These are phyloP conservation scores for Miichthys miiuy DNA, from an alignment of 2,797 vertebrate species.

Conservation along the genomic window DNA sequence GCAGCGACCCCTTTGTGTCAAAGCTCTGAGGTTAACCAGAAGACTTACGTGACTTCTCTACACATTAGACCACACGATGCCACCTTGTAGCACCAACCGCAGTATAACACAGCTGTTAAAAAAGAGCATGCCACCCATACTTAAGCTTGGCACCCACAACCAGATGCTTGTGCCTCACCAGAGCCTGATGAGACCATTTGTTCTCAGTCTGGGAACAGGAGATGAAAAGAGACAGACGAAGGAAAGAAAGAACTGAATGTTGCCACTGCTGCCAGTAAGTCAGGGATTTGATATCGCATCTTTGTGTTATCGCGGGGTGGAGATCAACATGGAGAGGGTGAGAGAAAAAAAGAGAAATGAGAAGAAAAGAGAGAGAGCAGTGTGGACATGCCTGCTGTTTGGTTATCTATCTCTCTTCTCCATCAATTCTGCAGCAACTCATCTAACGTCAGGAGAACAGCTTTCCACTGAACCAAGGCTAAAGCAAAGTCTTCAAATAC, in stretches of 20 bases:
- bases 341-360: conserved; percentile 12
- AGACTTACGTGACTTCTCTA: conserved; percentile 48
- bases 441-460: conserved; percentile 54
- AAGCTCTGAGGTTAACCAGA: conserved; percentile 60
- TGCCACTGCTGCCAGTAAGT: conserved; percentile 60
- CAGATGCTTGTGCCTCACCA: conserved; percentile 41
- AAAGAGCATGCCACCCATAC: conserved; percentile 64
- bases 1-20: conserved; percentile 28
- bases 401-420: conserved; percentile 63
- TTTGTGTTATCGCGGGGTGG: conserved; percentile 68
- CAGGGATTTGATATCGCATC: conserved; percentile 73
- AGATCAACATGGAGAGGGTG: conserved; percentile 52
- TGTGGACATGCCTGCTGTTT: conserved; percentile 69
- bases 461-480: conserved; percentile 60
- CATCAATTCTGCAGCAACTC: conserved; percentile 64
- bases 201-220: conserved; percentile 59
- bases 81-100: conserved; percentile 57
- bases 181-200: conserved; percentile 68
- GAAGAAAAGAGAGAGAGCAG: conserved; percentile 49
- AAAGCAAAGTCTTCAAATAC: conserved; percentile 42
- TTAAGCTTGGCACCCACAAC: conserved; percentile 59
- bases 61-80: conserved; percentile 48
- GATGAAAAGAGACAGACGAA: conserved; percentile 55
- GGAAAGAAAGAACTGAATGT: conserved; percentile 58
- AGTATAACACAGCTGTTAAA: conserved; percentile 52